Evolutionary conservation across 1,140 invertebrate species (phyloP).

Genomic region (Rhopalosiphum maidis): DNA sequence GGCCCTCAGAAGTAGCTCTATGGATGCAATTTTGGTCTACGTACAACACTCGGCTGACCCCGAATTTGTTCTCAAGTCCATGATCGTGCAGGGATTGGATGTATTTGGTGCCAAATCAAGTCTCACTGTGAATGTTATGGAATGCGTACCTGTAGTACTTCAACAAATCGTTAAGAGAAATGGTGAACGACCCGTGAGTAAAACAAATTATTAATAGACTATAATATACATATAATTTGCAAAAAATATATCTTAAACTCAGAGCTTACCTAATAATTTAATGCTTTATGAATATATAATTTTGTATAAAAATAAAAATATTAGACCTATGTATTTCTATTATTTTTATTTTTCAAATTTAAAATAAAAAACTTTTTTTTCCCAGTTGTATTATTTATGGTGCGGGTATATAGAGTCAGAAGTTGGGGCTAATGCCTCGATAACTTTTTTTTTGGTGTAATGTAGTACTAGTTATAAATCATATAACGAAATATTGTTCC

Average conservation of each 20-base stretch:
- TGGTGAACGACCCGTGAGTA: slow-evolving; percentile 42
- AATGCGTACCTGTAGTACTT: slow-evolving; percentile 63
- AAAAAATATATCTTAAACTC: background rate
- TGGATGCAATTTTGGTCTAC: slow-evolving; percentile 74
- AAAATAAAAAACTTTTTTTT: no score
- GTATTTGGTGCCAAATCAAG: slow-evolving; percentile 59
- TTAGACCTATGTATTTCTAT: no score
- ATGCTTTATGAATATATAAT: no score
- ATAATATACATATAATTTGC: background rate
- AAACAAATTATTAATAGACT: background rate
- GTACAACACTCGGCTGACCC: slow-evolving; percentile 68
- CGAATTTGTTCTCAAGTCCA: slow-evolving; percentile 68
- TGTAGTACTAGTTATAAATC: no score
- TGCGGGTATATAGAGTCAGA: no score
- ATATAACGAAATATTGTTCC: background rate
- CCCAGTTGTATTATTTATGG: no score
- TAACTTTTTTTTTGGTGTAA: no score
- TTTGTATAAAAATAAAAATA: no score
- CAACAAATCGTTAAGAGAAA: slow-evolving; percentile 50
- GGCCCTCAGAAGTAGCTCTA: slow-evolving; percentile 76
- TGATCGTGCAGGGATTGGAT: slow-evolving; percentile 72
- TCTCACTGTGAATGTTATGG: slow-evolving; percentile 61
- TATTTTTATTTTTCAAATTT: no score
- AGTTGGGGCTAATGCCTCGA: no score
- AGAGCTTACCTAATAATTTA: background rate